Conservation (phyloP, 2,113 vertebrate genomes). For the Passer domesticus region DNA sequence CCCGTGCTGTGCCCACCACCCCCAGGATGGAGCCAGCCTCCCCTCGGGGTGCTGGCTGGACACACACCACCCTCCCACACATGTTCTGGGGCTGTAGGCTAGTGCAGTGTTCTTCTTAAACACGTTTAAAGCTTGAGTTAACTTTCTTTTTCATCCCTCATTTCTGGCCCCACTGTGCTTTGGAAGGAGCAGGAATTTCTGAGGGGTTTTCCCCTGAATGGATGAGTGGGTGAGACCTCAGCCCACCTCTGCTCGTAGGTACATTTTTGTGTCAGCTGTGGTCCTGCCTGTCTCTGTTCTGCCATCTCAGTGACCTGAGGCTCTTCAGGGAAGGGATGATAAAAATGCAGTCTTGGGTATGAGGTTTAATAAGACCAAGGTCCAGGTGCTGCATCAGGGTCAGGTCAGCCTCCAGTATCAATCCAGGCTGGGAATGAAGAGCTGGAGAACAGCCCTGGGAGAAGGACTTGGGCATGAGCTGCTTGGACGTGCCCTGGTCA, state of each 20-base stretch:
- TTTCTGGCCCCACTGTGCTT: neutral
- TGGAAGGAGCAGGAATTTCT: neutral
- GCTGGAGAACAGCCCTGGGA: neutral
- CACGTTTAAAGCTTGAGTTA: neutral
- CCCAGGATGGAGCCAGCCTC: neutral
- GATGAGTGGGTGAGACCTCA: neutral
- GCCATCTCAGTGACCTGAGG: neutral
- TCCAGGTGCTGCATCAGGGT: neutral
- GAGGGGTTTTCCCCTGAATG: neutral
- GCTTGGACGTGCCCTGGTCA: neutral
- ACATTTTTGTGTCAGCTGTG: neutral
- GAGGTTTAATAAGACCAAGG: neutral
- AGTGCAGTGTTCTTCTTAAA: neutral
- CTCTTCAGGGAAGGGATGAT: neutral
- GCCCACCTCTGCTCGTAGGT: neutral
- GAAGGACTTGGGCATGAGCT: neutral
- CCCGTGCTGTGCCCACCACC: neutral
- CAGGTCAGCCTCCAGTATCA: too few species aligned
- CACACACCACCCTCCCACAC: accelerated
- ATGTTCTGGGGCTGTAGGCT: neutral
- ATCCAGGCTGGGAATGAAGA: neutral
- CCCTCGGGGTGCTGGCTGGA: neutral
- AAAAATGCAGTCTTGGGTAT: neutral
- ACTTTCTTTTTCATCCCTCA: neutral
- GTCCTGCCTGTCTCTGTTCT: neutral